Base-by-base conservation (phyloP, 64 coral and sea anemone species). In the Cladopsammia gracilis region DNA sequence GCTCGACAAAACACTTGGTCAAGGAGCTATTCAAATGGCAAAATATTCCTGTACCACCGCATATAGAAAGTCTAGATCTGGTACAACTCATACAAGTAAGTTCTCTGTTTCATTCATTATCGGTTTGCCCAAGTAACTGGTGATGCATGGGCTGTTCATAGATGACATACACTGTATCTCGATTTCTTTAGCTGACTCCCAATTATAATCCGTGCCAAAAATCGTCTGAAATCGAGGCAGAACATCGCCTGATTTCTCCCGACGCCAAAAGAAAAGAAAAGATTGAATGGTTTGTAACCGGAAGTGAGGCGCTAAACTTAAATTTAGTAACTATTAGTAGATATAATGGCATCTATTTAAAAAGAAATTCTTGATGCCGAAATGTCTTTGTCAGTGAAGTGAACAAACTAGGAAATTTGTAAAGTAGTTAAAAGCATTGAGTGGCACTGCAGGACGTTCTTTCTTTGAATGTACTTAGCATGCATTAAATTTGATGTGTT, bases 1-100 rank as follows among this genome's bases (percentile, higher is more conserved):
- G 96, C 42, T 90, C 91, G 15, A 94, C 93, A 86, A 92, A 98
- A 58, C 88, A 94, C 52, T 72, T 98, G 58, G 56, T 94, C 58
- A 79, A 79, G 20, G 96, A 98, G 20, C 50, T 98, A 47, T 98
- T 77, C 77, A 94, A 87, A 88, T 82, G 77, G 70, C 88, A 91
- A 24, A 88, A 94, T 60, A 46, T 87, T 8, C 73, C 91, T 69
- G 4, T 93, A 67, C 91, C 91, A 73, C 58, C 82, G 16, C 47
- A 93, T 19, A 70, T 93, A 62, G 91, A 93, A 47, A 87, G 47
- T 57, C 58, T 93, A 42, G 56, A 79, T 73, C 85, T 85, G 16
- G 85, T 79, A n/a, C 91, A 93, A 64, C 58, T 93, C 9, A 93
- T 93, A 52, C 70, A 93, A 42, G 91, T 91, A 91, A 60, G 67